A percentile compares a stretch with the other conserved stretches of the same genome.
phyloP scores from a whole-genome alignment of 2,797 vertebrate genomes.

The Heterohyrax brucei region DNA sequence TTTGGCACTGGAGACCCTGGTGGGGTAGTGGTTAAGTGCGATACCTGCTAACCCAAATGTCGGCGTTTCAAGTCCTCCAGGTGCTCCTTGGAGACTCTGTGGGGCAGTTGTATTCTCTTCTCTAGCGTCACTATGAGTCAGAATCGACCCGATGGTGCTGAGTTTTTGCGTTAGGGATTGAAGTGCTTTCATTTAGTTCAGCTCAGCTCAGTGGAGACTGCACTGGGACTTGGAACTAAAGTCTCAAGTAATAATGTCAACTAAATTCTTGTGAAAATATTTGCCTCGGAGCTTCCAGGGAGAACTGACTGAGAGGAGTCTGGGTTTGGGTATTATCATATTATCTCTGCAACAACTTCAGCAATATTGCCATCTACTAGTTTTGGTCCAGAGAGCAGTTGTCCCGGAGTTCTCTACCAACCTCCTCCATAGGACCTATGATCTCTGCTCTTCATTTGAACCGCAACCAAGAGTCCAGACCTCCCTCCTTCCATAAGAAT shows the following conservation, averaged over 20 bases:
- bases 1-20: neutral
- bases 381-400: neutral
- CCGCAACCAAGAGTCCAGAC: neutral
- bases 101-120: no score
- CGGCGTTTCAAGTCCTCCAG: no score
- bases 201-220: slow-evolving; percentile 11
- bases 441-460: neutral
- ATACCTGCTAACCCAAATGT: no score
- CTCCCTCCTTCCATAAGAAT: neutral
- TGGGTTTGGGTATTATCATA: neutral
- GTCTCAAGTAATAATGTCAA: neutral
- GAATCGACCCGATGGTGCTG: neutral
- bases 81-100: no score
- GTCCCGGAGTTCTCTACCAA: neutral
- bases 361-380: neutral
- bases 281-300: slow-evolving; percentile 24
- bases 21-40: no score
- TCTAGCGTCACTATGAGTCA: no score
- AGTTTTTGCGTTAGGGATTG: neutral
- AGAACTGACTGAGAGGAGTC: slow-evolving; percentile 11
- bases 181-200: slow-evolving; percentile 7
- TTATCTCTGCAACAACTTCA: slow-evolving; percentile 21
- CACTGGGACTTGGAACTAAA: slow-evolving; percentile 34
- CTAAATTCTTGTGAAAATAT: slow-evolving; percentile 36
- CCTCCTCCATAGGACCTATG: neutral